Base-by-base conservation (phyloP, 2,888 invertebrate genomes). In the Orchesellides sinensis region DNA sequence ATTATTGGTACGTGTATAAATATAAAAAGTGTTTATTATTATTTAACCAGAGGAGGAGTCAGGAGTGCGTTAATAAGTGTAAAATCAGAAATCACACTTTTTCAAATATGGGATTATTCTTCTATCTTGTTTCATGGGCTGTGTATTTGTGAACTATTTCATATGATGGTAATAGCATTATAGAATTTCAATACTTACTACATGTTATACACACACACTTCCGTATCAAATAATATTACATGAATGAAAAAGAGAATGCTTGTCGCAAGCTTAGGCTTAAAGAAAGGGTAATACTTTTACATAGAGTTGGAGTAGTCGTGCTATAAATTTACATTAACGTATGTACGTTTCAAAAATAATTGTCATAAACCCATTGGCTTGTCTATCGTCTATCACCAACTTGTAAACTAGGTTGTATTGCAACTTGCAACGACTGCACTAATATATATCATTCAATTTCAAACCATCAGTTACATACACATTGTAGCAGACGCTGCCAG, bases 181-280 rank as follows among this genome's bases (percentile, higher is more conserved):
- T n/a, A n/a, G n/a, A n/a, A n/a, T n/a, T n/a, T n/a, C n/a, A n/a
- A n/a, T n/a, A n/a, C n/a, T n/a, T n/a, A n/a, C n/a, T n/a, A n/a
- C n/a, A n/a, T n/a, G n/a, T n/a, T n/a, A n/a, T n/a, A n/a, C n/a
- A n/a, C n/a, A n/a, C n/a, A n/a, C n/a, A n/a, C n/a, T n/a, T n/a
- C 75, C 75, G 75, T 75, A 66, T 75, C 56, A n/a, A n/a, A n/a
- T n/a, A n/a, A n/a, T n/a, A n/a, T n/a, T n/a, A 74, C 35, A 52
- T 65, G 74, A 65, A 49, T 63, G 19, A 40, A 66, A 61, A 66
- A 45, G 75, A 54, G 66, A 74, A 75, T 54, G 75, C 21, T 6
- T 25, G 54, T 54, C n/a, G 35, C 52, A 59, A 35, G 35, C 70
- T n/a, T n/a, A n/a, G n/a, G n/a, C n/a, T n/a, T n/a, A n/a, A n/a